phyloP scores from a whole-genome alignment of 2,888 invertebrate genomes.

The Minunthozetes semirufus region DNA sequence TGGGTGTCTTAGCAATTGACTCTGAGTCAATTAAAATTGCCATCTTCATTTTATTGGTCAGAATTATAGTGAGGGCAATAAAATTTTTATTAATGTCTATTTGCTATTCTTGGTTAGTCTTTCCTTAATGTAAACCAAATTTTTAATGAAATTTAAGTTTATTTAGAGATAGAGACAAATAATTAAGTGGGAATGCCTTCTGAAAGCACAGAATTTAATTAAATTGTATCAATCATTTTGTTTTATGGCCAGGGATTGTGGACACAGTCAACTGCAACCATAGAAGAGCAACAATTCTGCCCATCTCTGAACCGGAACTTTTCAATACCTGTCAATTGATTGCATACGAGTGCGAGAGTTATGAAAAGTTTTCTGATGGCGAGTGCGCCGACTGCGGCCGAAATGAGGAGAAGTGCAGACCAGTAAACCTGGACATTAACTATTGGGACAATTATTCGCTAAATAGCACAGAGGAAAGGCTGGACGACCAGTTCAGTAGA shows the following conservation, averaged over 20 bases:
- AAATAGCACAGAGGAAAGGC: not conserved
- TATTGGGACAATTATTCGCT: slow-evolving; percentile 28
- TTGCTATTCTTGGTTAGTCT: too few species aligned
- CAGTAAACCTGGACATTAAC: not conserved
- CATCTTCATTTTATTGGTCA: too few species aligned
- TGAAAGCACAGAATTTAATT: not conserved
- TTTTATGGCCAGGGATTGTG: not conserved
- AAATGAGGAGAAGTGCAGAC: slow-evolving; percentile 16
- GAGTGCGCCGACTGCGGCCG: slow-evolving; percentile 30
- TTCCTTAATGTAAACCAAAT: too few species aligned
- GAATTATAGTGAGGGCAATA: too few species aligned
- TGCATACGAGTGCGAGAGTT: slow-evolving; percentile 30
- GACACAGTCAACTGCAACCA: slow-evolving; percentile 33
- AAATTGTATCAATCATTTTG: not conserved
- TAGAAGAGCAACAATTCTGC: slow-evolving; percentile 22
- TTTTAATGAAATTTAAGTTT: too few species aligned
- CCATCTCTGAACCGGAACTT: not conserved
- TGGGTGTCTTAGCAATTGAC: too few species aligned
- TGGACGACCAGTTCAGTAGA: not conserved
- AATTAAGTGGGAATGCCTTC: too few species aligned
- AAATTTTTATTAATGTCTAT: too few species aligned
- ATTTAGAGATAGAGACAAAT: too few species aligned
- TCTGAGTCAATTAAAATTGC: too few species aligned
- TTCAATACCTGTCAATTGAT: slow-evolving; percentile 28
- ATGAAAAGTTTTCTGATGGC: slow-evolving; percentile 29